Base-by-base conservation (phyloP, 1,140 invertebrate species). In the Dendroctonus valens region DNA sequence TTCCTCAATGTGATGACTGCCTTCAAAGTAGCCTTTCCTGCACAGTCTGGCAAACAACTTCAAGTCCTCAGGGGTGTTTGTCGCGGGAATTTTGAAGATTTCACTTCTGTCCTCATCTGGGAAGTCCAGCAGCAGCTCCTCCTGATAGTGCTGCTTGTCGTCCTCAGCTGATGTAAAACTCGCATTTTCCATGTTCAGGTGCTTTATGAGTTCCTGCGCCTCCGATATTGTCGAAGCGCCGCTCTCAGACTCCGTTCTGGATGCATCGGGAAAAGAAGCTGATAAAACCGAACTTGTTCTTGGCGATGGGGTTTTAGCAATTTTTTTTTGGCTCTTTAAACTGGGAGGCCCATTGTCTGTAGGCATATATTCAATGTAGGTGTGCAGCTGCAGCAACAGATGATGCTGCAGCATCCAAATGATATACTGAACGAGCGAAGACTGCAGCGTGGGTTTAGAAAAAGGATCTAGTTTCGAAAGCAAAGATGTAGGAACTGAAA, bases 1-100 rank as follows among this genome's bases (percentile, higher is more conserved):
- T 77, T 98, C 95, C 81, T 98, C 96, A 5, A 98, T 78, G 79
- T 98, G 96, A 81, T 95, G 90, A 63, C 89, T 86, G 6, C 96
- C 96, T 66, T 90, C 86, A 72, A 98, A 94, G 79, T 97, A 97
- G 6, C 81, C 81, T 74, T 83, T 83, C 50, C 84, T 81, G 68
- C 87, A 89, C 2, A 92, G 78, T 71, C 84, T 86, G 1, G 89
- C 87, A 48, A 96, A 84, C 42, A 94, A 81, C 73, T 87, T 85
- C 41, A 94, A 82, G 76, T 95, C 93, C 62, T 94, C 91, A 0
- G 86, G 82, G 72, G 87, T 87, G 14, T 82, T 81, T 2, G 87
- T 83, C 7, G 89, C 88, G 9, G 88, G 88, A 67, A 91, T 84
- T 63, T 82, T 82, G 48, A 89, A 79, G 7, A 92, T 82, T 11